A percentile compares a stretch with the other conserved stretches of the same genome.
Evolutionary conservation across 2,797 vertebrate species (phyloP).

Genomic region (Centropyge bicolor): DNA sequence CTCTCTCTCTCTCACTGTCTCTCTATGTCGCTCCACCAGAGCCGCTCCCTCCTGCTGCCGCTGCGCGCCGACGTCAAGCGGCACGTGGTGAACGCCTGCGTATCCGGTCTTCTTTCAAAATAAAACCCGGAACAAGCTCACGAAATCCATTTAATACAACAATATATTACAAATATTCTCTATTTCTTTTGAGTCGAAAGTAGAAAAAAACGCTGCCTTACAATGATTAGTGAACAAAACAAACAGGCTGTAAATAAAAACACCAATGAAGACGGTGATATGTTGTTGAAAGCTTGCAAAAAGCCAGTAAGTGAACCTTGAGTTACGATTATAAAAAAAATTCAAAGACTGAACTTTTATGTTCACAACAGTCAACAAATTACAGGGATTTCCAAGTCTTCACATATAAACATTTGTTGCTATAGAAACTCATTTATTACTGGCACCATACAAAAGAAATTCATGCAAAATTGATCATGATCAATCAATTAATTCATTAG

Average conservation of each 20-base stretch:
- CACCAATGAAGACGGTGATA: not conserved
- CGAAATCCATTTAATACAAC: no score
- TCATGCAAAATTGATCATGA: not conserved
- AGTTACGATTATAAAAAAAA: not conserved
- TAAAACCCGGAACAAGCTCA: constrained; percentile 8
- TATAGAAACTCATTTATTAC: not conserved
- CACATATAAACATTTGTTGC: not conserved
- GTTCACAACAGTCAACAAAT: not conserved
- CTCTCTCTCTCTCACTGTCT: constrained; percentile 40
- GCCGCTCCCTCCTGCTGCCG: constrained; percentile 81
- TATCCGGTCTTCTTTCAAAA: constrained; percentile 56
- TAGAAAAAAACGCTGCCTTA: not conserved
- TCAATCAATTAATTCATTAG: no score
- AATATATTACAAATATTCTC: no score
- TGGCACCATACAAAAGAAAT: not conserved
- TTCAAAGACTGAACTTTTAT: not conserved
- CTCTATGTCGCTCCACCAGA: constrained; percentile 69
- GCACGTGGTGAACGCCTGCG: rapidly evolving
- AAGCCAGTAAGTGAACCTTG: not conserved
- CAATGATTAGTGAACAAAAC: not conserved
- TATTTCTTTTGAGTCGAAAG: not conserved
- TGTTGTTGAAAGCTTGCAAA: not conserved
- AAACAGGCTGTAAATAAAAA: not conserved
- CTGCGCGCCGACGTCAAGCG: constrained; percentile 47
- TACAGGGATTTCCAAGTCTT: not conserved